Conservation (phyloP, 2,797 vertebrate genomes). For the Tiaroga cobitis region DNA sequence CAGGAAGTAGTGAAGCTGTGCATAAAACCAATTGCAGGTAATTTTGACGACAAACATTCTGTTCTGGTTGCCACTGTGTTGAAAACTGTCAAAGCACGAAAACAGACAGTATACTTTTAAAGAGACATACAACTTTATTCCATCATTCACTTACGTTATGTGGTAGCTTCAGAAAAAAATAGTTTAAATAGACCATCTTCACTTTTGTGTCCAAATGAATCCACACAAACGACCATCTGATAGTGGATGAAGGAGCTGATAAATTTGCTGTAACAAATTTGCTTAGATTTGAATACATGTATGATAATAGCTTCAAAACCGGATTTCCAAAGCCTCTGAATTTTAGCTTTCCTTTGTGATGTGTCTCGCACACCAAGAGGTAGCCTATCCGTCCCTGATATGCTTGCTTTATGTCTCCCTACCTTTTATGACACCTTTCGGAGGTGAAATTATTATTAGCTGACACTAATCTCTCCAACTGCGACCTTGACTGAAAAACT, state of each 20-base stretch:
- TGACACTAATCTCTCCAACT: slow-evolving; percentile 75
- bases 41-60: not conserved
- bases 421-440: slow-evolving; percentile 69
- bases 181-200: not conserved
- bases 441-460: slow-evolving; percentile 82
- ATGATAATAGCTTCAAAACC: slow-evolving; percentile 59
- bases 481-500: slow-evolving; percentile 70
- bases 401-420: slow-evolving; percentile 1
- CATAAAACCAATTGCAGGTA: no score
- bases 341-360: slow-evolving; percentile 53
- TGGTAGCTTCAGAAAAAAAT: not conserved
- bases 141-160: not conserved
- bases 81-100: not conserved
- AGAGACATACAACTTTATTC: not conserved
- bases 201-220: not conserved
- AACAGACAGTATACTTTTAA: not conserved
- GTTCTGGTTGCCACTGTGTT: not conserved
- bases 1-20: no score
- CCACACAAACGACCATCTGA: not conserved
- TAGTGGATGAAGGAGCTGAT: not conserved
- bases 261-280: slow-evolving; percentile 47
- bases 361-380: slow-evolving; percentile 22
- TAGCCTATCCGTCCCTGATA: slow-evolving; percentile 35
- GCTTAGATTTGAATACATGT: slow-evolving; percentile 76
- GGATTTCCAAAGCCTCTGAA: slow-evolving; percentile 58